These are phyloP conservation scores for Epinephelus awoara DNA, from an alignment of 2,797 vertebrate genomes.

Conservation along the genomic window DNA sequence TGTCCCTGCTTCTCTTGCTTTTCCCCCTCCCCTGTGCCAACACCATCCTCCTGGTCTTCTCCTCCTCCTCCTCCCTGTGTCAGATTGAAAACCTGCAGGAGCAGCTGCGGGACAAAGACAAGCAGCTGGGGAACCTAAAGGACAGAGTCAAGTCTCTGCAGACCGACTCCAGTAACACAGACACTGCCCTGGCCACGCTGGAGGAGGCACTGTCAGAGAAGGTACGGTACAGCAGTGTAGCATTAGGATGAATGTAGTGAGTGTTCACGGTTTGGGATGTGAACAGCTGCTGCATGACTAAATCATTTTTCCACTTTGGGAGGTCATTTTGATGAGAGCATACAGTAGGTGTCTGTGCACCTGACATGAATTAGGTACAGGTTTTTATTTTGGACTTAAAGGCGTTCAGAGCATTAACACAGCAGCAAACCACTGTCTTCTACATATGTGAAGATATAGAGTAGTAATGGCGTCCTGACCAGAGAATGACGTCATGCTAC, in stretches of 20 bases:
- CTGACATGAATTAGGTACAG: neutral
- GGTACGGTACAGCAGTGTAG: conserved; percentile 76
- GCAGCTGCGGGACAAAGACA: conserved; percentile 98
- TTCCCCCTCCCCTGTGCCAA: neutral
- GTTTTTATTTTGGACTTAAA: too few species aligned
- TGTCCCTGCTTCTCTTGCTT: conserved; percentile 11
- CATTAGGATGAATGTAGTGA: neutral
- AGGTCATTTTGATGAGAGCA: neutral
- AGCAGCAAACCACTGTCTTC: too few species aligned
- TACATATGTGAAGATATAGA: too few species aligned
- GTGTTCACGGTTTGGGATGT: neutral
- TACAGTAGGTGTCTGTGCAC: neutral
- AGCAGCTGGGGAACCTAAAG: conserved; percentile 96
- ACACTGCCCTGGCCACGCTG: conserved; percentile 95
- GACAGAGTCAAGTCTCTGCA: conserved; percentile 97
- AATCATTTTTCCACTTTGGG: neutral
- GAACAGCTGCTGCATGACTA: neutral
- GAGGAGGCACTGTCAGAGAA: conserved; percentile 98
- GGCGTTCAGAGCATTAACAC: too few species aligned
- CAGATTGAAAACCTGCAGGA: conserved; percentile 95
- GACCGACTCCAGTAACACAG: conserved; percentile 98
- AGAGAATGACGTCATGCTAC: too few species aligned
- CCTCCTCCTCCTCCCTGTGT: conserved; percentile 12
- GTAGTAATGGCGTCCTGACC: too few species aligned
- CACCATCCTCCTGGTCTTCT: neutral